Evolutionary conservation across 2,888 invertebrate species (phyloP), one percentile per base, ranked within the genome.

Genomic region (Sipunculus nudus): DNA sequence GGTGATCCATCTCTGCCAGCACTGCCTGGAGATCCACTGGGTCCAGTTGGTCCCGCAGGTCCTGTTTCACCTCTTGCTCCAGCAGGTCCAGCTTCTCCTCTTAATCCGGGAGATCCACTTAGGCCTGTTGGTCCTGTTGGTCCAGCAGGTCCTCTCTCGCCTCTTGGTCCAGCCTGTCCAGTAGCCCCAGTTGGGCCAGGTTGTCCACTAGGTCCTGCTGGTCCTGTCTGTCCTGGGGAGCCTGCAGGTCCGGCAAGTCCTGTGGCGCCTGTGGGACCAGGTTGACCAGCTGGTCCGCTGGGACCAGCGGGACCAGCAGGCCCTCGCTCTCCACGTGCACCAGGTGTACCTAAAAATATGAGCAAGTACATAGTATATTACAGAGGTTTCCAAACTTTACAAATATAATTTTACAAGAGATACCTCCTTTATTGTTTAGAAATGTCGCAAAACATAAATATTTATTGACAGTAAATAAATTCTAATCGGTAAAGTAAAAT

Each of bases 1-100:
- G 60, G 41, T n/a, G 23, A 16, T 21, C 69, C 69, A 31, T 47
- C 26, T 19, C 60, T 39, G 19, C 70, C 70, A 23, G 38, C 50
- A 21, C 47, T 58, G n/a, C 68, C 68, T 49, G 39, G 10, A 16
- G 50, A 31, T 59, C 70, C 70, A 31, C 55, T 10, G 2, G 45
- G 49, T 47, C 65, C 65, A 21, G 21, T 32, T 25, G 38, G 43
- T 8, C 53, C 53, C 19, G 28, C 41, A 10, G 48, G 19, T 40
- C 60, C 60, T 40, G 48, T 59, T n/a, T 19, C 48, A 53, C 61
- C 61, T n/a, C 28, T 25, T 10, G 26, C 26, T 25, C 61, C 61
- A 23, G 41, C 53, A 29, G 23, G 53, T 21, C 60, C 63, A 31
- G 43, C 28, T 39, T 26, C 29, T 13, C 60, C 65, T 6, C 48